These are phyloP conservation scores for Eufriesea mexicana DNA, from an alignment of 1,140 invertebrate genomes.

Conservation along the genomic window DNA sequence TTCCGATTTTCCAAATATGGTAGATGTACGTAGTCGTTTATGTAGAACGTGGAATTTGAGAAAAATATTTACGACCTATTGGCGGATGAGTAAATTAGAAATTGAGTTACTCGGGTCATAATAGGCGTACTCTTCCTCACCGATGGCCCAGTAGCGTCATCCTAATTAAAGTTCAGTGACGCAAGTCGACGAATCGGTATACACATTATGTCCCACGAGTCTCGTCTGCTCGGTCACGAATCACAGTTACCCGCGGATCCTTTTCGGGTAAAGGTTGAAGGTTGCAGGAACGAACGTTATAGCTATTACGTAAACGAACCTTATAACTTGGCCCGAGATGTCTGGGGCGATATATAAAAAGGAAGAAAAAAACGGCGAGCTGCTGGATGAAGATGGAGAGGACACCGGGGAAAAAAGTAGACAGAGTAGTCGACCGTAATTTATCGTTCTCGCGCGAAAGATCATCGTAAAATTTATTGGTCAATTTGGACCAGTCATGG, in stretches of 20 bases:
- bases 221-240: slow-evolving; percentile 1
- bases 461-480: slow-evolving; percentile 61
- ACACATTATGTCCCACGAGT: neutral
- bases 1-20: too few relatives aligned
- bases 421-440: slow-evolving; percentile 37
- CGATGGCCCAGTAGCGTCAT: neutral
- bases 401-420: neutral
- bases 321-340: neutral
- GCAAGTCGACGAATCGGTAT: neutral
- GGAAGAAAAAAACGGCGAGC: neutral
- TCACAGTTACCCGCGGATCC: neutral
- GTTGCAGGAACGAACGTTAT: neutral
- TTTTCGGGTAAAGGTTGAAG: slow-evolving; percentile 37
- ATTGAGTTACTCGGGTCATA: too few relatives aligned
- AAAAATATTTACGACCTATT: too few relatives aligned
- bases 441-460: slow-evolving; percentile 65
- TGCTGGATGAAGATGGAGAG: neutral
- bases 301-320: slow-evolving; percentile 42
- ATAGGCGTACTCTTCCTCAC: too few relatives aligned
- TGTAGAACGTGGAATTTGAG: too few relatives aligned
- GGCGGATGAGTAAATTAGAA: too few relatives aligned
- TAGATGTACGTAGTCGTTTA: too few relatives aligned
- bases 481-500: slow-evolving; percentile 46
- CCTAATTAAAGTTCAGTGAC: slow-evolving; percentile 6
- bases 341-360: neutral